Percentiles rank a stretch among this genome's conserved stretches.
These are phyloP conservation scores for Lampris incognitus DNA, from an alignment of 2,113 vertebrate species.

Conservation along the genomic window DNA sequence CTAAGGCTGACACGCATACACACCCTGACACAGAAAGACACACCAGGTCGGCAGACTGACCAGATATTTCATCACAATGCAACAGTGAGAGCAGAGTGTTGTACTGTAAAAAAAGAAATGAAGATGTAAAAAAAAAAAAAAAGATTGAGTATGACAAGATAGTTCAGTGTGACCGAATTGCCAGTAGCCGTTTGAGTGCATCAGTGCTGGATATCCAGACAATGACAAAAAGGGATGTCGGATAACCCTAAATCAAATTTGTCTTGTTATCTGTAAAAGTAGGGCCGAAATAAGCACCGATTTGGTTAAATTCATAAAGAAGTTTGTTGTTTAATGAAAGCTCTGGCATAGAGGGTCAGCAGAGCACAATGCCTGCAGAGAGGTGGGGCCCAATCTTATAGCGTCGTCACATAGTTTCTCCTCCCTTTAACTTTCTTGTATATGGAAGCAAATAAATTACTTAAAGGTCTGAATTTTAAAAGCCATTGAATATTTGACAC, in stretches of 20 bases:
- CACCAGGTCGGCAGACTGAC: conserved; percentile 34
- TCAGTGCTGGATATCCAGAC: conserved; percentile 20
- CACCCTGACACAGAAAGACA: conserved; percentile 8
- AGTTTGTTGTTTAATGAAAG: conserved; percentile 37
- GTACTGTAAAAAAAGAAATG: conserved; percentile 5
- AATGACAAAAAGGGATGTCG: conserved; percentile 5
- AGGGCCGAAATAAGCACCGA: background rate
- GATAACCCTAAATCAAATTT: background rate
- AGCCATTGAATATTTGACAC: too few species aligned
- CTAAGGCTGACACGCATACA: conserved; percentile 47
- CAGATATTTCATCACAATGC: conserved; percentile 62
- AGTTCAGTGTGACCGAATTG: conserved; percentile 15
- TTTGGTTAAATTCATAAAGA: conserved; percentile 18
- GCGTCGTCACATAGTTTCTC: too few species aligned
- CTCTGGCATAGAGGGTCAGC: conserved; percentile 19
- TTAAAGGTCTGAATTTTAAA: too few species aligned
- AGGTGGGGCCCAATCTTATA: background rate
- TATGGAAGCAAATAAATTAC: too few species aligned
- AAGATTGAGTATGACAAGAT: conserved; percentile 20
- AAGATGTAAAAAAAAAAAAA: background rate
- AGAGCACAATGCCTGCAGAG: conserved; percentile 9
- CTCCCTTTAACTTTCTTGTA: too few species aligned
- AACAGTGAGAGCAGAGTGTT: conserved; percentile 33
- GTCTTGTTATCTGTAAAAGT: background rate
- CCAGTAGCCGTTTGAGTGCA: background rate